A percentile compares a stretch with the other conserved stretches of the same genome.
These are phyloP conservation scores for Micoletzkya japonica DNA, from an alignment of 2,888 invertebrate genomes.

Conservation along the genomic window DNA sequence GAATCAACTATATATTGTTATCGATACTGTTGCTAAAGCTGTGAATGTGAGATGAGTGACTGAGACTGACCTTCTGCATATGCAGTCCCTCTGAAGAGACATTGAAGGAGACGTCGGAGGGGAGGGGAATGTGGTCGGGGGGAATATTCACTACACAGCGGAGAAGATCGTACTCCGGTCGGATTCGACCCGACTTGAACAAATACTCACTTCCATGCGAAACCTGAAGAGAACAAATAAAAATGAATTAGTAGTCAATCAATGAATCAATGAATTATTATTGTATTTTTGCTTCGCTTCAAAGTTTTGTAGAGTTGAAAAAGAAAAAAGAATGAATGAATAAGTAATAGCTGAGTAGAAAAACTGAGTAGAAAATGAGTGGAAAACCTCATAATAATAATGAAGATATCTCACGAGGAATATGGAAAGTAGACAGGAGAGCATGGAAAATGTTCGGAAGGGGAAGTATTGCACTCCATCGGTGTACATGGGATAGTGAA, in stretches of 20 bases:
- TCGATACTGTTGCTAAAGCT: background rate
- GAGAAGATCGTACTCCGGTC: conserved; percentile 46
- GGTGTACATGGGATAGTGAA: conserved; percentile 79
- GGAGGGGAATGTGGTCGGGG: conserved; percentile 54
- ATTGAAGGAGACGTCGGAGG: conserved; percentile 59
- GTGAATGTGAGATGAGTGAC: background rate
- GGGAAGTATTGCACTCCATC: conserved; percentile 82
- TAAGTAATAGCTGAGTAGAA: too few species aligned
- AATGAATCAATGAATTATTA: too few species aligned
- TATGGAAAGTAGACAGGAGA: conserved; percentile 80
- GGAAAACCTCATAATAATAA: background rate
- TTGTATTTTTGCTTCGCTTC: too few species aligned
- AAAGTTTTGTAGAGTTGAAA: too few species aligned
- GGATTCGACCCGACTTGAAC: conserved; percentile 40
- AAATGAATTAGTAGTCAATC: too few species aligned
- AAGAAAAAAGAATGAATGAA: too few species aligned
- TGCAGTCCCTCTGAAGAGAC: conserved; percentile 49
- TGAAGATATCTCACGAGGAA: conserved; percentile 74
- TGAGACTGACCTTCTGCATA: conserved; percentile 39
- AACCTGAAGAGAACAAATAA: too few species aligned
- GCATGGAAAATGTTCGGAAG: conserved; percentile 92
- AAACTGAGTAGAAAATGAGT: background rate
- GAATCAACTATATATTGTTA: background rate
- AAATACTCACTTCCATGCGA: conserved; percentile 49
- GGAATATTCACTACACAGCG: conserved; percentile 61